Conservation (phyloP, 2,113 vertebrate species). For the Sceloporus tristichus region DNA sequence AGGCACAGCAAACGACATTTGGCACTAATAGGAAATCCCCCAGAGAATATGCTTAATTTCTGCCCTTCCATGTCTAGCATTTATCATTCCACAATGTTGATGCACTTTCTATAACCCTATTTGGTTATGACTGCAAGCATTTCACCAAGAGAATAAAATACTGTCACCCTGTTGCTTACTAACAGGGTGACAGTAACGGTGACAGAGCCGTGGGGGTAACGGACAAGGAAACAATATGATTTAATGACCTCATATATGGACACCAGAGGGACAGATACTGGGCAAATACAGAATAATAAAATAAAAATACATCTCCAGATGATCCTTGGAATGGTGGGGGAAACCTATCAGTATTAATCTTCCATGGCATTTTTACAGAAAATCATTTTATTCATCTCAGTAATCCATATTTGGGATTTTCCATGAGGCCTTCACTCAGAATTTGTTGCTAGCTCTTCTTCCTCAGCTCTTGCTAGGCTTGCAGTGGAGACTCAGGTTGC, state of each 20-base stretch:
- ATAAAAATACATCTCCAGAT: background rate
- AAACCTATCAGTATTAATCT: background rate
- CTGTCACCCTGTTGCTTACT: constrained; percentile 5
- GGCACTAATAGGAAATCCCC: background rate
- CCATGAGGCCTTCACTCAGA: background rate
- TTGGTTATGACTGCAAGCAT: background rate
- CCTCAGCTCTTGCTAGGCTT: background rate
- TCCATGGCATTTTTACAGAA: background rate
- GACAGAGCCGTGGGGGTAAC: background rate
- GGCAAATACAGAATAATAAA: background rate
- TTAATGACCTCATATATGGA: constrained; percentile 6
- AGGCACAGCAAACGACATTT: background rate
- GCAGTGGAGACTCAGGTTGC: background rate
- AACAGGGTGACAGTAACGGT: no score
- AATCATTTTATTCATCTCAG: background rate
- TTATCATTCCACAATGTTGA: background rate
- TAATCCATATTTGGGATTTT: background rate
- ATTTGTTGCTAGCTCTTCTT: background rate
- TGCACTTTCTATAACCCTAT: background rate
- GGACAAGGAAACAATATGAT: background rate
- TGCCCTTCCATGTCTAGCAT: background rate
- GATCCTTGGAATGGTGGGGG: background rate
- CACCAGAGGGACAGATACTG: background rate
- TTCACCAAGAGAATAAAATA: background rate
- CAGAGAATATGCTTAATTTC: constrained; percentile 13